phyloP scores from a whole-genome alignment of 1,140 invertebrate species.

The Paralvinella palmiformis region DNA sequence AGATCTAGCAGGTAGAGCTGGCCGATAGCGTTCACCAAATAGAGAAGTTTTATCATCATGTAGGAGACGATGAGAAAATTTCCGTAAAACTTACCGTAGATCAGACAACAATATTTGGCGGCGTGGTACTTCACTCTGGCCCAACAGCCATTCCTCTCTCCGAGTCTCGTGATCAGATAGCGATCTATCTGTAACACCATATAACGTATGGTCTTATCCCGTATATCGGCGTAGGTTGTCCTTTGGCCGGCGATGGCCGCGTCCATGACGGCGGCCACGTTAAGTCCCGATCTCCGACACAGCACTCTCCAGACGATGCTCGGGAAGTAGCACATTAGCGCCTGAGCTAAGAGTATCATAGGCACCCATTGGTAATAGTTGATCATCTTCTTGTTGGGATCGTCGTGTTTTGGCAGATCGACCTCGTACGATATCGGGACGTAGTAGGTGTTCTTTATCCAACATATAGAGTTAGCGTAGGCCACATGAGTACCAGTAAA shows the following conservation, averaged over 20 bases:
- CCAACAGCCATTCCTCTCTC: background rate
- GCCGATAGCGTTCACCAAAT: constrained; percentile 45
- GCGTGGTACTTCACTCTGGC: background rate
- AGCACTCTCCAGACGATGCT: constrained; percentile 53
- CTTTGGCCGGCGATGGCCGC: constrained; percentile 31
- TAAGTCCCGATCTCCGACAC: constrained; percentile 52
- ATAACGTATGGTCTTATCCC: constrained; percentile 40
- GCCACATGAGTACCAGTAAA: constrained; percentile 41
- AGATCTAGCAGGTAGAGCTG: constrained; percentile 47
- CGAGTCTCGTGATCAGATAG: background rate
- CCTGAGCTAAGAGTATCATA: constrained; percentile 54
- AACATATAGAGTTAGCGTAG: constrained; percentile 45
- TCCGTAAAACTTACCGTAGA: constrained; percentile 20
- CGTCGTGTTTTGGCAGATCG: background rate
- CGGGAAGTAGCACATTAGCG: constrained; percentile 54
- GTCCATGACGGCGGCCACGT: constrained; percentile 29
- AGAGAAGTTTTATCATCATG: constrained; percentile 46
- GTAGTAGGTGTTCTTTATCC: constrained; percentile 10
- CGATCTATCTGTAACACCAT: constrained; percentile 34
- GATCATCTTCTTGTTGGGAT: constrained; percentile 22
- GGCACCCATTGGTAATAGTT: constrained; percentile 55
- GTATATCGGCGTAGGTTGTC: constrained; percentile 43
- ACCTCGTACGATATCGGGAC: constrained; percentile 1
- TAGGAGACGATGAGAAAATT: constrained; percentile 43
- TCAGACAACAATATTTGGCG: background rate